Conservation (phyloP, 2,888 invertebrate genomes). For the Drosophila mimica region DNA sequence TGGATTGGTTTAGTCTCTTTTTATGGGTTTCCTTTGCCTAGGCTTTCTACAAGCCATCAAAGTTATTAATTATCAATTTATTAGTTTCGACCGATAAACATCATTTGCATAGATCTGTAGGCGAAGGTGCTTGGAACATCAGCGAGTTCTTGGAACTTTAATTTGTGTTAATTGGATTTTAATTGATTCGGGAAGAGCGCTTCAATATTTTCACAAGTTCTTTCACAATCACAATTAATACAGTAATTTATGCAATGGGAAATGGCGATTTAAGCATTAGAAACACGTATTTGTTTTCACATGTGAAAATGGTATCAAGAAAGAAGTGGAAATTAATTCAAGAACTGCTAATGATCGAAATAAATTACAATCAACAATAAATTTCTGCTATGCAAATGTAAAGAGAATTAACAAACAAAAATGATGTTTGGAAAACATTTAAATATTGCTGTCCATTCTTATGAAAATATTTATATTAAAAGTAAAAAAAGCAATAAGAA, state of each 20-base stretch:
- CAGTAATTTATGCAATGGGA: slow-evolving; percentile 61
- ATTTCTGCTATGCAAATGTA: neutral
- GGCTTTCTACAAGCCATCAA: slow-evolving; percentile 42
- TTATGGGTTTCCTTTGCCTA: slow-evolving; percentile 8
- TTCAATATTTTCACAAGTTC: slow-evolving; percentile 73
- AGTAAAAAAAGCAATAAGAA: neutral
- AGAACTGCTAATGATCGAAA: neutral
- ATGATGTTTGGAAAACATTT: neutral
- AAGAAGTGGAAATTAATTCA: slow-evolving; percentile 16
- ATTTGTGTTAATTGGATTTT: slow-evolving; percentile 66
- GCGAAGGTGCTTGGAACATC: slow-evolving; percentile 17
- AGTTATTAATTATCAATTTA: slow-evolving; percentile 77
- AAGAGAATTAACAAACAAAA: neutral
- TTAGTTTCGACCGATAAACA: slow-evolving; percentile 60
- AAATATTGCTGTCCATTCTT: neutral
- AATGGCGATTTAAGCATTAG: slow-evolving; percentile 30
- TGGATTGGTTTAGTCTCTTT: slow-evolving; percentile 13
- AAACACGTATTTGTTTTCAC: slow-evolving; percentile 13
- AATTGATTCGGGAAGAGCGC: slow-evolving; percentile 74
- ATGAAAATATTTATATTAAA: neutral
- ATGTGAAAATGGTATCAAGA: neutral
- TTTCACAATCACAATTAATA: slow-evolving; percentile 15
- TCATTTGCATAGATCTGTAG: slow-evolving; percentile 31
- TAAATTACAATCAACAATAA: neutral
- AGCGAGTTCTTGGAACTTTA: slow-evolving; percentile 25